Evolutionary conservation across 1,140 invertebrate species (phyloP).

Genomic region (Drosophila bocki): DNA sequence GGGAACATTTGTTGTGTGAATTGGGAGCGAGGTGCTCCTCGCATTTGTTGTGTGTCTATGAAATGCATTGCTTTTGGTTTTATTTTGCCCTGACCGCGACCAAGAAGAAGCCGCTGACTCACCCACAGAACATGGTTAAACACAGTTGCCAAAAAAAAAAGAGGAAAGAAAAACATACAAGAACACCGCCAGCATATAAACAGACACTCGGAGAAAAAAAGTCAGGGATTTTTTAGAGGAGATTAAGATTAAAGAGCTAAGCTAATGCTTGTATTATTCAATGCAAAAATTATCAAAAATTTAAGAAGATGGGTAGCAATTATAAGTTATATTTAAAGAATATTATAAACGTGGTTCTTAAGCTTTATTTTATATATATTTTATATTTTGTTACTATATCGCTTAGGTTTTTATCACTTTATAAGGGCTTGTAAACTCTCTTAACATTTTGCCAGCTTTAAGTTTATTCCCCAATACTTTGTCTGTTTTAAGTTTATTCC

Average conservation of each 20-base stretch:
- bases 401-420: background rate
- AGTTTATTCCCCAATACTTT: background rate
- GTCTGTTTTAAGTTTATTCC: background rate
- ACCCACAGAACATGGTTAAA: conserved; percentile 37
- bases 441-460: background rate
- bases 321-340: background rate
- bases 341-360: too few relatives aligned
- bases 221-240: background rate
- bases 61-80: conserved; percentile 66
- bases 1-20: conserved; percentile 6
- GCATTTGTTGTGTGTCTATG: conserved; percentile 36
- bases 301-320: too few relatives aligned
- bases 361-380: too few relatives aligned
- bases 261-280: background rate
- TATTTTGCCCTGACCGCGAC: conserved; percentile 63
- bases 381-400: background rate
- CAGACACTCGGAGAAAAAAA: conserved; percentile 6
- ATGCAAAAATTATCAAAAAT: too few relatives aligned
- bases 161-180: conserved; percentile 19
- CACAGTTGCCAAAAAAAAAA: conserved; percentile 54
- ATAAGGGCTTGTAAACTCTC: too few relatives aligned
- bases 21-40: conserved; percentile 41
- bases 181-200: conserved; percentile 29
- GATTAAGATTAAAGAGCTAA: background rate
- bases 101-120: conserved; percentile 65